phyloP scores from a whole-genome alignment of 2,888 invertebrate genomes.

The Eubasilissa splendida region DNA sequence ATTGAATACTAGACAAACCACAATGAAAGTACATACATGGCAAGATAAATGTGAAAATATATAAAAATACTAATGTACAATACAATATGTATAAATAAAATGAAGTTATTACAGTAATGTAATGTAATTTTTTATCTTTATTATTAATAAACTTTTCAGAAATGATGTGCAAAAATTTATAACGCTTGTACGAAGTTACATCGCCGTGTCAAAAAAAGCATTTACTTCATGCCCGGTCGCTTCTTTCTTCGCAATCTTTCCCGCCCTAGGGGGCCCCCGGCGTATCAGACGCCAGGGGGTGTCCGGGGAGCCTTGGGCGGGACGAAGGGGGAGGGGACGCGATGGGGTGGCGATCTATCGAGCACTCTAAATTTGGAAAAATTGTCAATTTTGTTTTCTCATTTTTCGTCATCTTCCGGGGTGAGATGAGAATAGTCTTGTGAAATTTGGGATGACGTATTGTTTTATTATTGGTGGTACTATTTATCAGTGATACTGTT shows the following conservation, averaged over 20 bases:
- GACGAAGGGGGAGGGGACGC: slow-evolving; percentile 9
- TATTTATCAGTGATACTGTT: too few species aligned
- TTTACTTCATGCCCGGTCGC: slow-evolving; percentile 58
- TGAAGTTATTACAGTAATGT: not conserved
- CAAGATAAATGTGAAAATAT: too few species aligned
- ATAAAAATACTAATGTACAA: not conserved
- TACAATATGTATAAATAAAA: not conserved
- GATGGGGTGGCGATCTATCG: slow-evolving; percentile 30
- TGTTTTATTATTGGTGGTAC: too few species aligned
- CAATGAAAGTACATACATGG: too few species aligned
- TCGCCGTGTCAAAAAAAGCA: slow-evolving; percentile 51
- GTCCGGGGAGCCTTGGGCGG: slow-evolving; percentile 29
- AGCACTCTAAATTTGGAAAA: slow-evolving; percentile 47
- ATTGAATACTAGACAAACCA: too few species aligned
- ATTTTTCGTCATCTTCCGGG: slow-evolving; percentile 46
- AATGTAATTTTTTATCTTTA: too few species aligned
- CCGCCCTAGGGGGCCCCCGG: slow-evolving; percentile 23
- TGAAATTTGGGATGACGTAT: too few species aligned
- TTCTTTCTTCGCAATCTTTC: slow-evolving; percentile 59
- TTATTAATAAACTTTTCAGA: too few species aligned
- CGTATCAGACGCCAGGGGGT: slow-evolving; percentile 29
- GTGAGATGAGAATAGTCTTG: not conserved
- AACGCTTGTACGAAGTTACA: slow-evolving; percentile 41
- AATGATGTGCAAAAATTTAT: not conserved
- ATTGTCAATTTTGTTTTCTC: slow-evolving; percentile 50